A percentile compares a stretch with the other conserved stretches of the same genome.
These are phyloP conservation scores for Anser cygnoides DNA, from an alignment of 2,113 vertebrate species.

Conservation along the genomic window DNA sequence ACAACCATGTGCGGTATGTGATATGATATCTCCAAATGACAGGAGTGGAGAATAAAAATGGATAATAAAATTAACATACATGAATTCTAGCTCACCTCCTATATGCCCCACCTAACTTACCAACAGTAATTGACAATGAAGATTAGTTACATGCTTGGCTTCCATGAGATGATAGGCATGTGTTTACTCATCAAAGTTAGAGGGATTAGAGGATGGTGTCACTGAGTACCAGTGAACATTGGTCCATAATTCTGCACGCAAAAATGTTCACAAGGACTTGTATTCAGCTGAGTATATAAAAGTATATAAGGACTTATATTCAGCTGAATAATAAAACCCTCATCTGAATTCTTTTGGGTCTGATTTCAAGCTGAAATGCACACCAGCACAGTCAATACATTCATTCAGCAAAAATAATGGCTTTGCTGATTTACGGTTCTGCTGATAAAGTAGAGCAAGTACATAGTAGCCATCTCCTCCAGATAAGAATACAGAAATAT, in stretches of 20 bases:
- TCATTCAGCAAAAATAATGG: not conserved
- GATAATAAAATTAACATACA: not conserved
- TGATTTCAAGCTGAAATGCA: not conserved
- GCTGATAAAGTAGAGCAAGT: not conserved
- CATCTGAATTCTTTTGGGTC: not conserved
- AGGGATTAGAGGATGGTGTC: not conserved
- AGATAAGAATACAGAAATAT: constrained; percentile 12
- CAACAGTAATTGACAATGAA: not conserved
- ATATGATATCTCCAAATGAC: not conserved
- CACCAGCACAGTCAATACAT: not conserved
- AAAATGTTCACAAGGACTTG: not conserved
- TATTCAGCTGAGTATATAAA: not conserved
- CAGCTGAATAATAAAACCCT: not conserved
- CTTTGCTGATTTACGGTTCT: constrained; percentile 2
- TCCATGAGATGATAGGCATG: not conserved
- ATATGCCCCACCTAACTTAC: not conserved
- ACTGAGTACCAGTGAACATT: not conserved
- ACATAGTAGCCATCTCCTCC: not conserved
- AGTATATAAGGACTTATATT: not conserved
- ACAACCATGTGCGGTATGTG: not conserved
- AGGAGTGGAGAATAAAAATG: not conserved
- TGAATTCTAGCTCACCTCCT: not conserved
- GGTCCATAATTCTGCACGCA: not conserved
- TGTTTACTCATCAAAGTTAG: not conserved
- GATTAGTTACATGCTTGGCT: not conserved